Evolutionary conservation across 2,113 vertebrate genomes (phyloP), one percentile per base, ranked within the genome.

Genomic region (Cairina moschata): DNA sequence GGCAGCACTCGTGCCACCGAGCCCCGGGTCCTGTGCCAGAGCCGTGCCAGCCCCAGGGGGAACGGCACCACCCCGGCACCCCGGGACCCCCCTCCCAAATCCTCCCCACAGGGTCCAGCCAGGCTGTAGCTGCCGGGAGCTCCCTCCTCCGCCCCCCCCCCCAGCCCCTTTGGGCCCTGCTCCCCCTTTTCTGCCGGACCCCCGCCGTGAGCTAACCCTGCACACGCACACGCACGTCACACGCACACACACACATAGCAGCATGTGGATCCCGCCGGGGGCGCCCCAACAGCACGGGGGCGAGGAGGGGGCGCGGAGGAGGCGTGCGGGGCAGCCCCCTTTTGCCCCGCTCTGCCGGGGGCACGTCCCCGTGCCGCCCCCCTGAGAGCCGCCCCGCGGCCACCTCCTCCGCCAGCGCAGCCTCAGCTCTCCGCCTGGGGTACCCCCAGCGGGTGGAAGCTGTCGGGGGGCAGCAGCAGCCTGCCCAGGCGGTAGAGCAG

Each of bases 361-460:
- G 72, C 76, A 85, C 68, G 46, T 91, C 58, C 50, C 54, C 44
- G 7, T 74, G 63, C 54, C 91, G 92, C 46, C 32, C 46, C 52
- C 55, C 2, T 20, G 38, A 13, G 88, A 84, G 79, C 68, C 12
- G 32, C 77, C 76, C 67, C 14, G 34, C 73, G 72, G 79, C 88
- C 94, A 93, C 93, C 93, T 89, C 96, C 92, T 85, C 82, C 6
- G 8, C 67, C 79, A 90, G 85, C 0, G 3, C 86, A 73, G 80
- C 72, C 92, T 99, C 98, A 98, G 96, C 98, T 98, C 91, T 98
- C 98, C 7, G 79, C 83, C 91, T 84, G 91, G 12, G 98, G 97
- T 56, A 98, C 48, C 50, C 98, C 99, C 98, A 98, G 98, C 0
- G 99, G 98, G 95, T 99, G 99, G 96, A 99, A 99, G 87, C 98